phyloP scores from a whole-genome alignment of 2,113 vertebrate genomes.

The Tretioscincus oriximinensis region DNA sequence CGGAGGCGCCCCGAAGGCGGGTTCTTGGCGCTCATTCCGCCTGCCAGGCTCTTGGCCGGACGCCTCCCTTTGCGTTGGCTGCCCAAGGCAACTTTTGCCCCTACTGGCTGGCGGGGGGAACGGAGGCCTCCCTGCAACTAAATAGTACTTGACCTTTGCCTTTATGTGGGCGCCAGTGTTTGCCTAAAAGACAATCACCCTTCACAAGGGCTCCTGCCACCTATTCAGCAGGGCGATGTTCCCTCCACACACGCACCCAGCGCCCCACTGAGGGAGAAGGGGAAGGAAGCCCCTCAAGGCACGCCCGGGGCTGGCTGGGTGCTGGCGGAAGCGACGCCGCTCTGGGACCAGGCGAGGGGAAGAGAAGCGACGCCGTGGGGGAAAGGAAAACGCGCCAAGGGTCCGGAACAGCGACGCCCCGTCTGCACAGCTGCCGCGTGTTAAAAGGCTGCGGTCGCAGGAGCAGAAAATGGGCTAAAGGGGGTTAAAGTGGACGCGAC shows the following conservation, averaged over 20 bases:
- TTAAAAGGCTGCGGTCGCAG: too few relatives aligned
- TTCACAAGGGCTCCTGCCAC: conserved; percentile 92
- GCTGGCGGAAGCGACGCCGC: conserved; percentile 71
- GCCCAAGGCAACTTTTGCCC: conserved; percentile 79
- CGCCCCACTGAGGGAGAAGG: conserved; percentile 78
- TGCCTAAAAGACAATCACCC: conserved; percentile 98
- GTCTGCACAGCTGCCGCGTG: background rate
- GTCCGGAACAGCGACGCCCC: background rate
- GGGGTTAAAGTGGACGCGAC: too few relatives aligned
- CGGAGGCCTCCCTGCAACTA: conserved; percentile 92
- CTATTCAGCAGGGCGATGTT: conserved; percentile 93
- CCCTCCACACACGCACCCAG: conserved; percentile 81
- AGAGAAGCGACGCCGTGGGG: background rate
- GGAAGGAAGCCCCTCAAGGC: conserved; percentile 80
- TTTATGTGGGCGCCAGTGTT: conserved; percentile 96
- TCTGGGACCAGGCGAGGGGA: conserved; percentile 10
- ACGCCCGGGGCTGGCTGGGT: conserved; percentile 73
- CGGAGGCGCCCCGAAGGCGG: too few relatives aligned
- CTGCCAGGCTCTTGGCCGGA: too few relatives aligned
- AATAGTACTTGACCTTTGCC: conserved; percentile 99
- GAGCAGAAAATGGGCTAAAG: too few relatives aligned
- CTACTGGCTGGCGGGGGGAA: conserved; percentile 93
- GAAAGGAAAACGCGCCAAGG: background rate
- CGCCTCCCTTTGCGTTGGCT: too few relatives aligned
- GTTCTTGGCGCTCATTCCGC: too few relatives aligned